Base-by-base conservation (phyloP, 2,797 vertebrate species). In the Philypnodon macrostomus region DNA sequence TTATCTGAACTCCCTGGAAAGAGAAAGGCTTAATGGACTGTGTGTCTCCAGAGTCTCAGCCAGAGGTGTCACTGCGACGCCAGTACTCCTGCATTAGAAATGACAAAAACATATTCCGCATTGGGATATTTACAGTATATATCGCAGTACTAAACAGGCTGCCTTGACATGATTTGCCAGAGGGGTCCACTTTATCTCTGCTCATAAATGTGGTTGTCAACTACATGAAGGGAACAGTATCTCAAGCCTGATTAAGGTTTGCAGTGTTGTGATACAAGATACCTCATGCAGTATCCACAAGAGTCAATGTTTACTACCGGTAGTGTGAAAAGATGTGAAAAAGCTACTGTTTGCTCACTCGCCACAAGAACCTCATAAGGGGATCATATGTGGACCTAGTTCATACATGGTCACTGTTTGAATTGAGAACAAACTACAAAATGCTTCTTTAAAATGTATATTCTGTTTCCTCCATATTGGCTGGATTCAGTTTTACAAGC, bases 61-160 rank as follows among this genome's bases (percentile, higher is more conserved):
- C 52, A 47, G 46, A 62, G 60, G 59, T 61, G 70, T 67, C 58
- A 67, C 60, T 64, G 18, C 46, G 61, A 58, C 11, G 42, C 45
- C n/a, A 41, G 15, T 16, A 35, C 32, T 7, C 3, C 1, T n/a
- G 32, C 32, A 15, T 14, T 33, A 14, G 13, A 5, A 8, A 7
- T 13, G 1, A 33, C 9, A 33, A 7, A 33, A 5, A 33, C 6
- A 33, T 33, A 15, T 33, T 33, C n/a, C 15, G n/a, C 32, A 33
- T 5, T 33, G 4, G 32, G 13, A 33, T 33, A 33, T 33, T 33
- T 33, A 15, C 32, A 15, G 5, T 33, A 33, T 5, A 15, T n/a
- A n/a, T n/a, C n/a, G 9, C 27, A 29, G 27, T 29, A 12, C 27
- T 29, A 29, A 29, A 29, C 27, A 29, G 27, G 12, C 27, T 29